Evolutionary conservation across 1,140 invertebrate genomes (phyloP).

Genomic region (Anoplolepis gracilipes): DNA sequence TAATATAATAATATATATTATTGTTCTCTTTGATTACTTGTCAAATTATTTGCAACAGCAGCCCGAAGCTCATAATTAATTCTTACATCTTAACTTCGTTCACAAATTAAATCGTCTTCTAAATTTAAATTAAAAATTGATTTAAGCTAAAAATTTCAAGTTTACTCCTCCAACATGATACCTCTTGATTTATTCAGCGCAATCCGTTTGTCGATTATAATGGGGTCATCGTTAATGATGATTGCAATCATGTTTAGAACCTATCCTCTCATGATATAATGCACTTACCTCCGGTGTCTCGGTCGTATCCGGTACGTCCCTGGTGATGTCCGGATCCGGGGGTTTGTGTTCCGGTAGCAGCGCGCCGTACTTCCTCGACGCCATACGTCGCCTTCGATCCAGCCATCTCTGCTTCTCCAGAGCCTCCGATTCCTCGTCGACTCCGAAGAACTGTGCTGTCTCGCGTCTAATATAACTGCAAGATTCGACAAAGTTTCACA

Average conservation of each 20-base stretch:
- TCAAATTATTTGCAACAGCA: too few species aligned
- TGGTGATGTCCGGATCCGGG: slow-evolving; percentile 88
- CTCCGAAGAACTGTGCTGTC: slow-evolving; percentile 92
- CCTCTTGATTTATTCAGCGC: background rate
- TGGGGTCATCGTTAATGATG: background rate
- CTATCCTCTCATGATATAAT: background rate
- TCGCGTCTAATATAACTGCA: slow-evolving; percentile 90
- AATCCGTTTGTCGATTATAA: slow-evolving; percentile 6
- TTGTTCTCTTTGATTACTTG: background rate
- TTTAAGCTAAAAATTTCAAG: background rate
- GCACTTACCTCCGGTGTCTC: slow-evolving; percentile 81
- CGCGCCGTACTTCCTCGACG: slow-evolving; percentile 89
- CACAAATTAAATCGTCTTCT: too few species aligned
- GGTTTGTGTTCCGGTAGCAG: slow-evolving; percentile 87
- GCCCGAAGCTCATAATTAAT: too few species aligned
- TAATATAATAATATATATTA: background rate
- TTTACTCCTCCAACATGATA: background rate
- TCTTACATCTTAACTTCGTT: too few species aligned
- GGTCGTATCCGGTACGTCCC: slow-evolving; percentile 84
- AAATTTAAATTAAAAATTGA: background rate
- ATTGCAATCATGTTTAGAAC: background rate
- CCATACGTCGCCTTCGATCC: slow-evolving; percentile 91
- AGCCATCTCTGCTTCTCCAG: slow-evolving; percentile 91
- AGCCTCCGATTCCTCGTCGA: slow-evolving; percentile 90
- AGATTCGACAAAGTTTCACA: background rate